These are phyloP conservation scores for Taurulus bubalis DNA, from an alignment of 2,113 vertebrate species.

Conservation along the genomic window DNA sequence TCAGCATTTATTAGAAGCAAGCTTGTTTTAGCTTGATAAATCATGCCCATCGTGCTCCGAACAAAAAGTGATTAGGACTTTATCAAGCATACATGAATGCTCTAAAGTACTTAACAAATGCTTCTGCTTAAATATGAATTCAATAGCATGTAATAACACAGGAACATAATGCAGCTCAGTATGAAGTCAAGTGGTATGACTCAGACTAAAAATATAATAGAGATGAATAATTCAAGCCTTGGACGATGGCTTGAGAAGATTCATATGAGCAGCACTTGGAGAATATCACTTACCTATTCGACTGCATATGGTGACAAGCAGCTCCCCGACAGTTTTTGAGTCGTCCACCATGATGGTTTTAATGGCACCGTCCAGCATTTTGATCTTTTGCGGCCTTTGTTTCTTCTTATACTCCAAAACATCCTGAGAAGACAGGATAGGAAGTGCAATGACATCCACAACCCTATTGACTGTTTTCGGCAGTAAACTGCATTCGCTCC, in stretches of 20 bases:
- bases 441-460: slow-evolving; percentile 26
- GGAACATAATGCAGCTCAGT: slow-evolving; percentile 9
- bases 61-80: slow-evolving; percentile 50
- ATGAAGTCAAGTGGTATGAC: slow-evolving; percentile 18
- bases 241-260: slow-evolving; percentile 27
- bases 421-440: slow-evolving; percentile 83
- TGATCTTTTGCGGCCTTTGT: slow-evolving; percentile 96
- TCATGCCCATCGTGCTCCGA: slow-evolving; percentile 32
- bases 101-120: slow-evolving; percentile 32
- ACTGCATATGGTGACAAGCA: slow-evolving; percentile 98
- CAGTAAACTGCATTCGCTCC: slow-evolving; percentile 12
- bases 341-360: slow-evolving; percentile 99
- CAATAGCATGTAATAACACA: slow-evolving; percentile 30
- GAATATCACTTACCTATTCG: slow-evolving; percentile 88
- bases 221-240: slow-evolving; percentile 54
- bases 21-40: slow-evolving; percentile 61
- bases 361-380: slow-evolving; percentile 96
- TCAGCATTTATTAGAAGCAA: slow-evolving; percentile 53
- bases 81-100: slow-evolving; percentile 29
- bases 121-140: slow-evolving; percentile 35
- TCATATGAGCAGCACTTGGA: neutral
- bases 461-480: neutral
- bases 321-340: slow-evolving; percentile 97
- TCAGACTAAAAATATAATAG: slow-evolving; percentile 58
- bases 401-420: slow-evolving; percentile 99